Evolutionary conservation across 2,888 invertebrate genomes (phyloP), one percentile per base, ranked within the genome.

Genomic region (Calameuta pallipes): DNA sequence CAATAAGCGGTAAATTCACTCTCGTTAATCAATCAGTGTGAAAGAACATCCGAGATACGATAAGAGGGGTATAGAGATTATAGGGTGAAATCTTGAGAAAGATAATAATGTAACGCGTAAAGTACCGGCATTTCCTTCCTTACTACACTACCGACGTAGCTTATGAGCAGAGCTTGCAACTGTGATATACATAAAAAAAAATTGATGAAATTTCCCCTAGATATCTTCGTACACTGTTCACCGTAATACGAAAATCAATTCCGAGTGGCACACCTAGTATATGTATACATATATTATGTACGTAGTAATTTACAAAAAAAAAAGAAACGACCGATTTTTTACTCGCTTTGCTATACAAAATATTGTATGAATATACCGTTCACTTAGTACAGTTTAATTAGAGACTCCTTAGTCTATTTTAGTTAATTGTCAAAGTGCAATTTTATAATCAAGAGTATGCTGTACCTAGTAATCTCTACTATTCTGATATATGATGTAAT

Each of bases 1-100:
- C 89, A 94, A 94, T 85, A 94, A 94, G 91, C 94, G 94, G 93
- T 94, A 94, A 93, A 92, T 76, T 37, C 31, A 30, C 12, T 56
- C 56, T 36, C 31, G 36, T 56, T 56, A 56, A 15, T 56, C 56
- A 56, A 56, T 9, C 56, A 56, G 23, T 23, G 23, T 23, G 56
- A 56, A 56, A 56, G 56, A 56, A 56, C 56, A 9, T 23, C 2
- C 56, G 56, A 56, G 56, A 23, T 56, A 56, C 56, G 23, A 9
- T 23, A 56, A 56, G 23, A 56, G 56, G 56, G 56, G 56, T 56
- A 56, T 56, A 56, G 56, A 56, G 31, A 71, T 31, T 31, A 71
- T 71, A 15, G 71, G 71, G 36, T 36, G n/a, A 76, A 37, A 77
- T 75, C 75, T 70, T 74, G 37, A 73, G 74, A 75, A 11, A 76